phyloP scores from a whole-genome alignment of 2,888 invertebrate genomes.

The Eurois occulta region DNA sequence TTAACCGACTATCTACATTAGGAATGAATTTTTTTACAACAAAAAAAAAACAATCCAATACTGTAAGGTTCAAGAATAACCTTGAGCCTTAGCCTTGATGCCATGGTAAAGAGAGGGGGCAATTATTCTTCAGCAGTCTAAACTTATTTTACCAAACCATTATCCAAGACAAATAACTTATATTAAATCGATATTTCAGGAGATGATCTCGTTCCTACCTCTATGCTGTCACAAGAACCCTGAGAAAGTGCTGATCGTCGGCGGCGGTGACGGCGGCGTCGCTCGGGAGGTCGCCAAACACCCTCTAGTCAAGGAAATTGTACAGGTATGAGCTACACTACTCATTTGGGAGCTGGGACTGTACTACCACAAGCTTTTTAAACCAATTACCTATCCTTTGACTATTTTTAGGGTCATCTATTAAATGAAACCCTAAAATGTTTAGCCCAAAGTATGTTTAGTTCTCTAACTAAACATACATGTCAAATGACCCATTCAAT shows the following conservation, averaged over 20 bases:
- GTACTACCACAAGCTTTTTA: not conserved
- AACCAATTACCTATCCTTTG: not conserved
- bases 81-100: no score
- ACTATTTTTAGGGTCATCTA: not conserved
- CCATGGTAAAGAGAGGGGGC: not conserved
- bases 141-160: not conserved
- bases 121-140: not conserved
- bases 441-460: no score
- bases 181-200: slow-evolving; percentile 82
- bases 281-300: slow-evolving; percentile 98
- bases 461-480: not conserved
- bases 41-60: no score
- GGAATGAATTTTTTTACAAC: no score
- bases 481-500: not conserved
- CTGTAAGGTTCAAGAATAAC: no score
- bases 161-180: not conserved
- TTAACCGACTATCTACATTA: no score
- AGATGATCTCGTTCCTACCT: slow-evolving; percentile 99
- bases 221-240: slow-evolving; percentile 97
- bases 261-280: slow-evolving; percentile 99
- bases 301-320: slow-evolving; percentile 95
- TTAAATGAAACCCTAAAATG: no score
- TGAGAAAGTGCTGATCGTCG: slow-evolving; percentile 97
- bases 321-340: slow-evolving; percentile 85
- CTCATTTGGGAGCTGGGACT: not conserved